phyloP scores from a whole-genome alignment of 2,888 invertebrate species.

The Drosophila algonquin region DNA sequence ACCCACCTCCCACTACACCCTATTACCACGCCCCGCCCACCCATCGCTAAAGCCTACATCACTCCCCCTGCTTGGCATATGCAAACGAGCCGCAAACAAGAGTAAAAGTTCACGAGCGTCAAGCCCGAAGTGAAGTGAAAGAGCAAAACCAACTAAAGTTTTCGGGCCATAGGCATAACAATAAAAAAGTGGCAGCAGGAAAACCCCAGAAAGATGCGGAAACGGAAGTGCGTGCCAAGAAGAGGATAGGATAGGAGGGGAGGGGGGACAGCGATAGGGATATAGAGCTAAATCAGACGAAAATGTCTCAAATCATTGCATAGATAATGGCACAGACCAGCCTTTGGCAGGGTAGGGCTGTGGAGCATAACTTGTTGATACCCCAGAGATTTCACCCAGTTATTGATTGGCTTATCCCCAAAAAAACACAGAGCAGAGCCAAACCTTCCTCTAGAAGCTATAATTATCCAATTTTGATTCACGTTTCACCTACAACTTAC shows the following conservation, averaged over 20 bases:
- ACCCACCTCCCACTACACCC: too few species aligned
- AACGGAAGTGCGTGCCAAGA: constrained; percentile 44
- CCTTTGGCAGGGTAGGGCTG: background rate
- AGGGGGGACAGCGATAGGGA: constrained; percentile 49
- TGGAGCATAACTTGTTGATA: too few species aligned
- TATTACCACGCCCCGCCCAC: constrained; percentile 13
- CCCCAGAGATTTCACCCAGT: too few species aligned
- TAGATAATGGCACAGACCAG: constrained; percentile 34
- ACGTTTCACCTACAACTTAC: too few species aligned
- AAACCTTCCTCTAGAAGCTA: too few species aligned
- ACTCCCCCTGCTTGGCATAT: constrained; percentile 60
- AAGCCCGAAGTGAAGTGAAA: constrained; percentile 55
- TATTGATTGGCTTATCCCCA: too few species aligned
- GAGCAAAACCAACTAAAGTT: constrained; percentile 74
- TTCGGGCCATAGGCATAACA: constrained; percentile 66
- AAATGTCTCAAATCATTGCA: constrained; percentile 71
- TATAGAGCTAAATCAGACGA: too few species aligned
- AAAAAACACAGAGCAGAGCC: too few species aligned
- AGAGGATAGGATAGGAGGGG: constrained; percentile 53
- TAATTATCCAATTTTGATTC: too few species aligned
- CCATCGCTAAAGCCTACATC: constrained; percentile 37
- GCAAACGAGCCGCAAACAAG: constrained; percentile 71
- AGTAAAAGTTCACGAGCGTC: constrained; percentile 27
- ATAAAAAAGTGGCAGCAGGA: constrained; percentile 22
- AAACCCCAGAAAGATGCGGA: constrained; percentile 41